Evolutionary conservation across 2,888 invertebrate species (phyloP), one percentile per base, ranked within the genome.

Genomic region (Phortica magna): DNA sequence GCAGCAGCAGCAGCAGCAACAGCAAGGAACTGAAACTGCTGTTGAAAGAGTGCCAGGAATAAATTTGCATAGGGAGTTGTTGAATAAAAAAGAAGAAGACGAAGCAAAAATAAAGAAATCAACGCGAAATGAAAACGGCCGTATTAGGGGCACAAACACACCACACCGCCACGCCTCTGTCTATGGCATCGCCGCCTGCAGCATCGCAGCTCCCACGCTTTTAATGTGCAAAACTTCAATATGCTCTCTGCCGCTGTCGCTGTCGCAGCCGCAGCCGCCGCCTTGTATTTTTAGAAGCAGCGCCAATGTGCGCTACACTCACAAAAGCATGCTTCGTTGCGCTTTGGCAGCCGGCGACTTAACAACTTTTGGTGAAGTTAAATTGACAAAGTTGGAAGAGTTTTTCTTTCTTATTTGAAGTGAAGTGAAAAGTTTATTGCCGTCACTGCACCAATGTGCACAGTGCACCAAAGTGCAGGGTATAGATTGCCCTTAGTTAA

Each of bases 1-100:
- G 12, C 6, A 31, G 73, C n/a, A 74, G 41, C 55, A 17, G 42
- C 17, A 17, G 31, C 1, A 55, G 55, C n/a, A 55, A 12, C 64
- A n/a, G 41, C 71, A 14, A 22, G 42, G 43, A 22, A 17, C 31
- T 9, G 42, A 22, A 22, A 17, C 31, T 9, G 48, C 55, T 61
- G 53, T 76, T 76, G 76, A 76, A 73, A 70, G 59, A 59, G 19
- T 55, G 71, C 74, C 74, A 77, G 68, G 68, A 68, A 43, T 68
- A 48, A 68, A 42, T 43, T 12, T 42, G 48, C 61, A 22, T 22
- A 61, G 22, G 22, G 19, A 61, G 22, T 19, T n/a, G 68, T 19
- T 17, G 68, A 43, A 19, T 0, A 65, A 65, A 39, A 64, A 10
- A 65, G n/a, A 65, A 39, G 17, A 14, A 68, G 19, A 48, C 3